A percentile compares a stretch with the other conserved stretches of the same genome.
These are phyloP conservation scores for Tenthredo distinguenda DNA, from an alignment of 2,888 invertebrate genomes.

Conservation along the genomic window DNA sequence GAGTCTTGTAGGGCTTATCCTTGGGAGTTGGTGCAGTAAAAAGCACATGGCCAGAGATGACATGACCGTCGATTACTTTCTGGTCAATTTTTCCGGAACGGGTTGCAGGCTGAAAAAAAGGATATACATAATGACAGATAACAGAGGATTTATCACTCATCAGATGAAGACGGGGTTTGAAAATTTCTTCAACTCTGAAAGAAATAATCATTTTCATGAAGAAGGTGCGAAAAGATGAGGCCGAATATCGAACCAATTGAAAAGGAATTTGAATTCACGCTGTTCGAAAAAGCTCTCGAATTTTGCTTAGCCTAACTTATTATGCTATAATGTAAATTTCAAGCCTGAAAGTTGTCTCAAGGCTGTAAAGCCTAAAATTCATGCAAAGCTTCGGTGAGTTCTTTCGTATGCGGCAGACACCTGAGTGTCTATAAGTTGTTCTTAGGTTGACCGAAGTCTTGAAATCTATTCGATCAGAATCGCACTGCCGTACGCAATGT, in stretches of 20 bases:
- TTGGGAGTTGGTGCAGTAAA: constrained; percentile 91
- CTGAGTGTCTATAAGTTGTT: not conserved
- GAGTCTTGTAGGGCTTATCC: constrained; percentile 87
- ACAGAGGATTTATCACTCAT: not conserved
- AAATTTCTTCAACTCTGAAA: not conserved
- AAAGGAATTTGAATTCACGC: not conserved
- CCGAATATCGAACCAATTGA: not conserved
- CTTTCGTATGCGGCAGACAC: not conserved
- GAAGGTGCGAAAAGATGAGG: not conserved
- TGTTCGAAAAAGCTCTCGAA: not conserved
- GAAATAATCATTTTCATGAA: not conserved
- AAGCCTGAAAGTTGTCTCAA: constrained; percentile 35
- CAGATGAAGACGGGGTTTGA: not conserved
- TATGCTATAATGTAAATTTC: constrained; percentile 6
- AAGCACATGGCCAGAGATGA: constrained; percentile 91
- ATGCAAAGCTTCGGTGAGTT: constrained; percentile 27
- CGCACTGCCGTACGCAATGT: not conserved
- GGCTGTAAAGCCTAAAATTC: constrained; percentile 32
- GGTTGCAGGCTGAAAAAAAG: constrained; percentile 81
- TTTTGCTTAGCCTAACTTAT: not conserved
- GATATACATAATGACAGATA: not conserved
- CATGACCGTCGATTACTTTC: constrained; percentile 93
- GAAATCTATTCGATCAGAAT: not conserved
- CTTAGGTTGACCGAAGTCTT: not conserved
- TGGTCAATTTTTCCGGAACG: constrained; percentile 88